Conservation (phyloP, 2,113 vertebrate species). For the Uria aalge region DNA sequence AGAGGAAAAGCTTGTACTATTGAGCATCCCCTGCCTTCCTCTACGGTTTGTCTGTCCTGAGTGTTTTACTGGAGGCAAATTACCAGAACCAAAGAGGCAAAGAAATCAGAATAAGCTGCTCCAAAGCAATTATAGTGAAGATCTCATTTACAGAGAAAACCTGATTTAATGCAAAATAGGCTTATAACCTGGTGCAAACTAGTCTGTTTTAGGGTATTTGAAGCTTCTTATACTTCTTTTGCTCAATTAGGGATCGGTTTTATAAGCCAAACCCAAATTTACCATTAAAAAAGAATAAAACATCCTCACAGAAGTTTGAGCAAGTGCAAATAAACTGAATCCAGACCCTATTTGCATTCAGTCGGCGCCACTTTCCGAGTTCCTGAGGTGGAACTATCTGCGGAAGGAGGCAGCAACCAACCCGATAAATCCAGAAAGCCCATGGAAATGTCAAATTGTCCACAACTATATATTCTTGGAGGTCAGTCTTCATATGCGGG, state of each 20-base stretch:
- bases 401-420: background rate
- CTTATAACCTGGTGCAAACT: background rate
- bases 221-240: background rate
- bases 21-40: background rate
- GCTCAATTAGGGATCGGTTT: constrained; percentile 11
- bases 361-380: fast-evolving
- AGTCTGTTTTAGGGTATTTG: background rate
- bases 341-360: background rate
- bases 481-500: background rate
- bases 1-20: background rate
- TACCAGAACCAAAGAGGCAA: constrained; percentile 35
- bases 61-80: constrained; percentile 13
- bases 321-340: background rate
- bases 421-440: background rate
- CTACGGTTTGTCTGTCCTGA: background rate
- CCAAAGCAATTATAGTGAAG: constrained; percentile 35
- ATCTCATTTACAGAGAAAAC: constrained; percentile 44
- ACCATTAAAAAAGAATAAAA: background rate
- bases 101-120: constrained; percentile 27
- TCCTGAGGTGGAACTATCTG: background rate
- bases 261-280: background rate
- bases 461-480: background rate
- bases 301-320: background rate
- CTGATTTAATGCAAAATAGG: constrained; percentile 49
- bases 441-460: background rate